Evolutionary conservation across 1,140 invertebrate species (phyloP), one percentile per base, ranked within the genome.

Genomic region (Caenorhabditis latens): DNA sequence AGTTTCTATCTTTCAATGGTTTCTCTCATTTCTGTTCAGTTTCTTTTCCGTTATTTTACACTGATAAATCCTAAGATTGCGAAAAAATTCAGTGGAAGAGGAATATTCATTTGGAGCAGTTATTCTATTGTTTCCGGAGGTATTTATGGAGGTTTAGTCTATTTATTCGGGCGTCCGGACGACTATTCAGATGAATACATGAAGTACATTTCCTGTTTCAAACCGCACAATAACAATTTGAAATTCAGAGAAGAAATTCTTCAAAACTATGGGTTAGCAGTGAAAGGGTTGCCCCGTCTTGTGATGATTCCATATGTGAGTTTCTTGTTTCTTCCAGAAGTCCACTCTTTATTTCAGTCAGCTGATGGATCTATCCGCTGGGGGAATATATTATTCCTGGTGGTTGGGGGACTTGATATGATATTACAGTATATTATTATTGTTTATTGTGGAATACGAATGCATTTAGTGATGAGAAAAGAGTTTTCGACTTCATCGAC

Each of bases 181-280:
- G 40, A 71, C 9, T 71, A 43, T 46, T 43, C 65, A 8, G 65
- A 71, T 71, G 65, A 71, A 13, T 71, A 71, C 42, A 32, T 71
- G 42, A 71, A 40, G 61, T 63, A 21, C 16, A n/a, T 21, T 21
- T 8, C 2, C 50, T 53, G 13, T 32, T 53, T 16, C 50, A 14
- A 53, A 14, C 16, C 50, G 11, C 16, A 53, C 13, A 53, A 53
- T 53, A 8, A 11, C 16, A 53, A 53, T 53, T 8, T 53, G 11
- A 32, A 32, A 14, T 58, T n/a, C 16, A 58, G 24, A 32, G 61
- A 65, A 65, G 32, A 65, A 40, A 65, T 40, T 7, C 8, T 32
- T 40, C 13, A 65, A 65, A 65, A 32, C 32, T 32, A 65, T 40
- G 21, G 32, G 11, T 40, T 40, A 13, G 24, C 9, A 2, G 32